A percentile compares a stretch with the other conserved stretches of the same genome.
phyloP scores from a whole-genome alignment of 2,797 vertebrate genomes.

The Lutjanus campechanus region DNA sequence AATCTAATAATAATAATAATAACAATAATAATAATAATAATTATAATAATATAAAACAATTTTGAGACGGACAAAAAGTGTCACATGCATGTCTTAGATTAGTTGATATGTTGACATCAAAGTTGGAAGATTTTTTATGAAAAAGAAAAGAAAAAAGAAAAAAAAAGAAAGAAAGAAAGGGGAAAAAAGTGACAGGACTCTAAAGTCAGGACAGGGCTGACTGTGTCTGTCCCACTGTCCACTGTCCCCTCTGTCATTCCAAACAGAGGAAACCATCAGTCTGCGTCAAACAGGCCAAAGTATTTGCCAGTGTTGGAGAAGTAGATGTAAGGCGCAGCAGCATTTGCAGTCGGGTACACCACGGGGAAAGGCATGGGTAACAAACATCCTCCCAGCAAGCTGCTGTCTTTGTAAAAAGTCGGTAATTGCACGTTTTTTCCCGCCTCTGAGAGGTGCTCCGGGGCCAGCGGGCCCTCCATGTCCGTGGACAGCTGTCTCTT shows the following conservation, averaged over 20 bases:
- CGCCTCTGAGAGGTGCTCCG: conserved; percentile 73
- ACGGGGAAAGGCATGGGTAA: conserved; percentile 89
- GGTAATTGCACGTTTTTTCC: conserved; percentile 81
- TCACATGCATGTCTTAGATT: conserved; percentile 75
- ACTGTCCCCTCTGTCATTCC: conserved; percentile 28
- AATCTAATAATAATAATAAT: conserved; percentile 61
- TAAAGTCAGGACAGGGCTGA: conserved; percentile 6
- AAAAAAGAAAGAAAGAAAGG: not conserved
- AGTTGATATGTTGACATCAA: conserved; percentile 59
- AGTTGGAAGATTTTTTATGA: conserved; percentile 30
- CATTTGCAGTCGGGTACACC: conserved; percentile 83
- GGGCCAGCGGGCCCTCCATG: conserved; percentile 74
- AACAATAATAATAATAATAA: conserved; percentile 66
- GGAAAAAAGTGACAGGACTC: conserved; percentile 29
- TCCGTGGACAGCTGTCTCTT: conserved; percentile 86
- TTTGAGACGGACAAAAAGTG: conserved; percentile 69
- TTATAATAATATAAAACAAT: conserved; percentile 27
- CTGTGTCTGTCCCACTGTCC: conserved; percentile 5
- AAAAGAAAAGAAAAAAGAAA: not conserved
- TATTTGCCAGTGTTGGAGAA: conserved; percentile 88
- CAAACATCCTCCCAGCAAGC: conserved; percentile 86
- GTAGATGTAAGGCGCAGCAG: conserved; percentile 87
- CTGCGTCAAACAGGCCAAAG: conserved; percentile 87
- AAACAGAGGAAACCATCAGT: conserved; percentile 71
- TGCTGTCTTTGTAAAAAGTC: conserved; percentile 86